phyloP scores from a whole-genome alignment of 2,113 vertebrate species.

The Takifugu flavidus region DNA sequence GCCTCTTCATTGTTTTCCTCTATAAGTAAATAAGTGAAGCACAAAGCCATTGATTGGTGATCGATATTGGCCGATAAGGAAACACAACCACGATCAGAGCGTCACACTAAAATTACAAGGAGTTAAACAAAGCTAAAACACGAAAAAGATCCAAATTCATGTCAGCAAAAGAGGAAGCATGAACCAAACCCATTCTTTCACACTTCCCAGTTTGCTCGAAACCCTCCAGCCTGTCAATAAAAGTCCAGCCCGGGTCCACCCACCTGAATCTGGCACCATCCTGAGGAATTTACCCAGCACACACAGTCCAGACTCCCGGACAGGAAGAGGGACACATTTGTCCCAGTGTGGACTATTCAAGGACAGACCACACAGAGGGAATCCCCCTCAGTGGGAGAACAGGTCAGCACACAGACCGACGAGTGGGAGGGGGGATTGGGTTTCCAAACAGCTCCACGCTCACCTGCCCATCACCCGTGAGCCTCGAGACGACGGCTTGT shows the following conservation, averaged over 20 bases:
- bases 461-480: constrained; percentile 5
- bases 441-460: constrained; percentile 38
- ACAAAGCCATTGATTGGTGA: too few relatives aligned
- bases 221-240: too few relatives aligned
- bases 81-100: too few relatives aligned
- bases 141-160: too few relatives aligned
- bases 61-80: too few relatives aligned
- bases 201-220: too few relatives aligned
- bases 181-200: too few relatives aligned
- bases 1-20: too few relatives aligned
- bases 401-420: constrained; percentile 27
- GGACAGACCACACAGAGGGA: constrained; percentile 27
- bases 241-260: constrained; percentile 28
- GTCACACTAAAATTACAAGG: too few relatives aligned
- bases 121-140: too few relatives aligned
- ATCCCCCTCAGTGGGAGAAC: constrained; percentile 23
- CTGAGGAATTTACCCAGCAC: constrained; percentile 46
- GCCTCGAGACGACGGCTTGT: constrained; percentile 5
- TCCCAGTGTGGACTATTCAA: background rate
- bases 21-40: too few relatives aligned
- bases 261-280: constrained; percentile 31
- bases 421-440: constrained; percentile 16
- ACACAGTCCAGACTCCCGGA: background rate
- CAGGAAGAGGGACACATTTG: constrained; percentile 5
- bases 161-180: too few relatives aligned